phyloP scores from a whole-genome alignment of 2,797 vertebrate species.

The Characodon lateralis region DNA sequence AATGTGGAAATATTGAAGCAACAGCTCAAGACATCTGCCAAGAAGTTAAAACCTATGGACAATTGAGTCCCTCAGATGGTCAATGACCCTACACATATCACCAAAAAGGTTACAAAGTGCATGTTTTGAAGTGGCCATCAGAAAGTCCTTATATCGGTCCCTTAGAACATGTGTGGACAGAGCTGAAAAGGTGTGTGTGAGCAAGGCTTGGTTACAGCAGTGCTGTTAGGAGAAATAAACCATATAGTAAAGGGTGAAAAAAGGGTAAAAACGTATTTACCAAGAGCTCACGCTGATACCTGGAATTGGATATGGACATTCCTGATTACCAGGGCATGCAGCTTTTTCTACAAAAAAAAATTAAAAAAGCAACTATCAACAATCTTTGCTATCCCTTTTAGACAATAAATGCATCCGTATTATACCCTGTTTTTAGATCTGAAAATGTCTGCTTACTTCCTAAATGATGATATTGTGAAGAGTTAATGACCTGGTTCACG shows the following conservation, averaged over 20 bases:
- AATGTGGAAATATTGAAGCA: too few species aligned
- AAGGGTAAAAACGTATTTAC: neutral
- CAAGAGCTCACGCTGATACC: neutral
- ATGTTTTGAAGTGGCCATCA: too few species aligned
- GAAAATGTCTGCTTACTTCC: slow-evolving; percentile 18
- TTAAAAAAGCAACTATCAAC: slow-evolving; percentile 29
- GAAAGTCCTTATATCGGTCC: too few species aligned
- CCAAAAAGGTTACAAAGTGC: too few species aligned
- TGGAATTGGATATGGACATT: neutral
- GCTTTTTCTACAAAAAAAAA: slow-evolving; percentile 3
- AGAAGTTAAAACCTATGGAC: too few species aligned
- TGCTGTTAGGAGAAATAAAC: neutral
- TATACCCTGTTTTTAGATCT: slow-evolving; percentile 16
- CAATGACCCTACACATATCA: too few species aligned
- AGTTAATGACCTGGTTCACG: slow-evolving; percentile 4
- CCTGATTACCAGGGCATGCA: neutral
- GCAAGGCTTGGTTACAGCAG: neutral
- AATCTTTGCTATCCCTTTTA: slow-evolving; percentile 5
- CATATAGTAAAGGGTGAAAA: neutral
- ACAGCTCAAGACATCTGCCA: too few species aligned
- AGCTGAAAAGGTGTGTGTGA: neutral
- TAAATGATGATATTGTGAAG: slow-evolving; percentile 1
- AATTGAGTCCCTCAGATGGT: too few species aligned
- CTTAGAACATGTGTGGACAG: too few species aligned
- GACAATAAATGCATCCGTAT: slow-evolving; percentile 26